A percentile compares a stretch with the other conserved stretches of the same genome.
These are phyloP conservation scores for Tretioscincus oriximinensis DNA, from an alignment of 2,113 vertebrate species.

Conservation along the genomic window DNA sequence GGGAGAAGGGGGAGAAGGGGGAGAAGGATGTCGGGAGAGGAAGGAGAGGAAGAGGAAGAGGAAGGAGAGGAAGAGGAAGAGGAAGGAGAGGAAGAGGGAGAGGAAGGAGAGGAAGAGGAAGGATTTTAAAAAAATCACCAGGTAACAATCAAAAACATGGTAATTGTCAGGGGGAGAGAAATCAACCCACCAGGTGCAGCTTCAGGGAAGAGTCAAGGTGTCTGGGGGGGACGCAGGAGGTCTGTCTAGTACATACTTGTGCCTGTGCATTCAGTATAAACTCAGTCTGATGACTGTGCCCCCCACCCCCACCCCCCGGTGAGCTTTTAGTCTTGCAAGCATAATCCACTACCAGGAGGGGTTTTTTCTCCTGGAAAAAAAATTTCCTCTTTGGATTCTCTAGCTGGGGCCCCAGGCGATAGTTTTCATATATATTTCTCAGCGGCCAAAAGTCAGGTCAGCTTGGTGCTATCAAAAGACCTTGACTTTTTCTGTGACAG, in stretches of 20 bases:
- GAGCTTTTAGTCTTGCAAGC: slow-evolving; percentile 43
- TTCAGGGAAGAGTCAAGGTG: slow-evolving; percentile 5
- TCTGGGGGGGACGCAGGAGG: not conserved
- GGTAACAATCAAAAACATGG: too few species aligned
- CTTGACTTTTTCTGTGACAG: slow-evolving; percentile 74
- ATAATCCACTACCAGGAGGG: slow-evolving; percentile 45
- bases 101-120: not conserved
- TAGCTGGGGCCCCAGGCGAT: slow-evolving; percentile 43
- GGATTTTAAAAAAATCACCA: too few species aligned
- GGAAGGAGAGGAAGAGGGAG: not conserved
- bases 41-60: too few species aligned
- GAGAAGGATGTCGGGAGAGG: not conserved
- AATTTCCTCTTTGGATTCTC: slow-evolving; percentile 48
- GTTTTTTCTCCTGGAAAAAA: too few species aligned
- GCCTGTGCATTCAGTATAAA: slow-evolving; percentile 29
- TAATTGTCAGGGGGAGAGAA: too few species aligned
- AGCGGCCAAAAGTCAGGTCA: slow-evolving; percentile 67
- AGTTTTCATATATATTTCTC: slow-evolving; percentile 68
- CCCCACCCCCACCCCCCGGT: too few species aligned
- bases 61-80: not conserved
- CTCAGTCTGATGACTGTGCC: slow-evolving; percentile 33
- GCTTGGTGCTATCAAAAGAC: slow-evolving; percentile 65
- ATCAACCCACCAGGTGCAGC: not conserved
- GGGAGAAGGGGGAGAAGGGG: slow-evolving; percentile 13
- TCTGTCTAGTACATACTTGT: not conserved